Base-by-base conservation (phyloP, 1,140 invertebrate species). In the roundworm (Caenorhabditis elegans) region DNA sequence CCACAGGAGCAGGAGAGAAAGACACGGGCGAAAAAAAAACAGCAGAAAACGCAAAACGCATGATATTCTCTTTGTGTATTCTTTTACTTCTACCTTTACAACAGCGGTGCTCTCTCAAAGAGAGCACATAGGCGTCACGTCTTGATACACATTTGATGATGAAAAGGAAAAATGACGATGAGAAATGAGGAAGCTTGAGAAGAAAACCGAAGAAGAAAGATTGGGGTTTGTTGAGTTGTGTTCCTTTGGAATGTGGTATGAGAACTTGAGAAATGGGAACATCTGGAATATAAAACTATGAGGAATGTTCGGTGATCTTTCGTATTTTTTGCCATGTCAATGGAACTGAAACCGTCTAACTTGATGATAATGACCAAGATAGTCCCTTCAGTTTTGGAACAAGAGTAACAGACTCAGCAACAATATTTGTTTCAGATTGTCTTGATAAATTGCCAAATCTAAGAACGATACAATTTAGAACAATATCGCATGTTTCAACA, bases 161-260 rank as follows among this genome's bases (percentile, higher is more conserved):
- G 24, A 19, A 46, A 24, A 31, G 48, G 6, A 31, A 10, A 28
- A 31, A 46, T 17, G n/a, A 76, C 6, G 46, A 48, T 48, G 70
- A 76, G 70, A 76, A 48, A 76, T n/a, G 55, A 36, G 34, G 60
- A 70, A 17, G n/a, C n/a, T n/a, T n/a, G n/a, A 46, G 36, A 48
- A 46, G 70, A 17, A 43, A 22, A 10, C 11, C 13, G 17, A 77
- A 48, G 43, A 49, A 51, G 43, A 77, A 48, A 28, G 11, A 48
- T 77, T 49, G 75, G 75, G 22, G 28, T 53, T 60, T 60, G 13
- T 60, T 60, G 53, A 70, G 60, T 39, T 70, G 60, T 70, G 60
- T 70, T 70, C 60, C 60, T 70, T 70, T 24, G 34, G 34, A 70
- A 70, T 70, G 60, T 70, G 60, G 60, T 60, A 39, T 70, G 60